Evolutionary conservation across 2,797 vertebrate genomes (phyloP), one percentile per base, ranked within the genome.

Genomic region (Arrhamphus sclerolepis): DNA sequence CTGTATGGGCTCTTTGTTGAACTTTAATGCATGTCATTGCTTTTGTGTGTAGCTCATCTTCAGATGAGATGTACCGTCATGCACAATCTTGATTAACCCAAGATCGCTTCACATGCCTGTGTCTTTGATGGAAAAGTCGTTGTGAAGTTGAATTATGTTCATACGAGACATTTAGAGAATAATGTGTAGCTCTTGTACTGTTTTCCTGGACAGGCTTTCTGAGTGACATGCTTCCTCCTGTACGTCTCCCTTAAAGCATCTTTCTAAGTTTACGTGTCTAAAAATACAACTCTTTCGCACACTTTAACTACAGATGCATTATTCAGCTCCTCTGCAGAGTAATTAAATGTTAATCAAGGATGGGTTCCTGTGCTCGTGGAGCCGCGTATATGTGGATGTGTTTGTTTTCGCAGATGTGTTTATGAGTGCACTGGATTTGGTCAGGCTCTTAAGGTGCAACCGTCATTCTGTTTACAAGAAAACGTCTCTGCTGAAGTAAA

Each of bases 291-390:
- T 66, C 50, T 61, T 66, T 70, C 70, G 66, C 70, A 79, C 81
- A 81, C 85, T 82, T 73, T 63, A 82, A 79, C 78, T 79, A 49
- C 70, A 72, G 69, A 84, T 92, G 86, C 85, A 92, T 92, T 87
- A 92, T 93, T 93, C 73, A 92, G 44, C 20, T 39, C 79, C 70
- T 84, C 80, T 83, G 82, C 87, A 78, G 82, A 70, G 85, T 88
- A 91, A 92, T 92, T 89, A 91, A 92, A 92, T 90, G 82, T 92
- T 92, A 90, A 92, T 91, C 80, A 68, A 77, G 72, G 72, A 78
- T 51, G 29, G 66, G 74, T 75, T 64, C 61, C 77, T 78, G 76
- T 83, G 78, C 58, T 78, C 55, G 34, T 67, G 59, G 39, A 69
- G 66, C 59, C 5, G 42, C 48, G 41, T 56, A n/a, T n/a, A n/a